Base-by-base conservation (phyloP, 2,888 invertebrate species). In the Callyntrura sp. region DNA sequence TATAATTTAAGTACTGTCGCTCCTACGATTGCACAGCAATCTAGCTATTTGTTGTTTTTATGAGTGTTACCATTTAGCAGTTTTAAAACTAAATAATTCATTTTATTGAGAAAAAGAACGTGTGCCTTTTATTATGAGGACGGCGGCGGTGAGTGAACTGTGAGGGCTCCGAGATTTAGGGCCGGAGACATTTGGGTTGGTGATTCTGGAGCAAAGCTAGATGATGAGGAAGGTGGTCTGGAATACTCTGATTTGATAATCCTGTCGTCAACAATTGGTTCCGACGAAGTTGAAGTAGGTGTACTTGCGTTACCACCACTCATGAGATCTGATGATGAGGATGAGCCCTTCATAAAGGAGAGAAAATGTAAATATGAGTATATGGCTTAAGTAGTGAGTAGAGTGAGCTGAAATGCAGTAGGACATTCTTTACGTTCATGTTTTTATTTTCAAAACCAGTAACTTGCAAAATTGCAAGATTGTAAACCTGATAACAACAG, bases 71-170 rank as follows among this genome's bases (percentile, higher is more conserved):
- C 43, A 20, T n/a, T n/a, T n/a, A 65, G 6, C 4, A 62, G 1
- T 62, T 62, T 62, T 25, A 1, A 23, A 62, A 62, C 11, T 25
- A 62, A 5, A 25, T 62, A 23, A 11, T 8, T 62, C 62, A 25
- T 78, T 78, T 14, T 45, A 45, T 73, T 73, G 68, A 35, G 25
- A 28, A 11, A 70, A 35, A 35, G 1, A 79, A 43, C 20, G 17
- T 78, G 51, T 55, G 78, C 28, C 57, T 28, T 79, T 60, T 60
- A 25, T 83, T 68, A 88, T 6, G 88, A 92, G 73, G 90, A 92
- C 84, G 92, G 93, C 76, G 93, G 93, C 92, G 91, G 94, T 91
- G 93, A 93, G 51, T 93, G 92, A 79, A 93, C 93, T 25, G 93
- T 93, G 45, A 93, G 92, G 17, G 93, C 92, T 70, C 93, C 92